Base-by-base conservation (phyloP, 2,888 invertebrate species). In the Cheilosia vernalis region DNA sequence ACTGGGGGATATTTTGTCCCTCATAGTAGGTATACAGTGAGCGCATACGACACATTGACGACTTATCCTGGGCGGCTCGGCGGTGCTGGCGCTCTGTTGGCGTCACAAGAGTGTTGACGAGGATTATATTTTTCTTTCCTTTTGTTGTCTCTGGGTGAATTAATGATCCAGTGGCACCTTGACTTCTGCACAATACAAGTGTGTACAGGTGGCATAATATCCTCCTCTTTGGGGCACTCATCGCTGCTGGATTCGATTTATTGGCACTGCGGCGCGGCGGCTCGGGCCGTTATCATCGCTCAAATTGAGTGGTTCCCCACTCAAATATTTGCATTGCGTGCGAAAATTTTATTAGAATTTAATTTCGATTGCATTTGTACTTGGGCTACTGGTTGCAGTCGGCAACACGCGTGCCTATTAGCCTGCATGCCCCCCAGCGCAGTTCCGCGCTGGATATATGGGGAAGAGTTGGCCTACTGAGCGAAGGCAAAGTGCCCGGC, bases 291-390 rank as follows among this genome's bases (percentile, higher is more conserved):
- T 85, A 85, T 85, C 81, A 81, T 72, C 66, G 72, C 76, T 85
- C 81, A 85, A 81, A 61, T 85, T 85, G 80, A 85, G 81, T 85
- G 81, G 80, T 61, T 55, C 76, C 67, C 85, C 81, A 85, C 76
- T 85, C 81, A 76, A 85, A 81, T 81, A 81, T 85, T 85, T 77
- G 76, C 79, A 87, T 90, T 88, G 89, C 89, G 89, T 90, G 90
- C 89, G 88, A 89, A 89, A 90, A 89, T 89, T 89, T 89, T 89
- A 90, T 89, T 90, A 88, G 88, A 90, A 89, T 87, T 89, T 89
- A 85, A 85, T 85, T 81, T 77, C 72, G 85, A 85, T 77, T 85
- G 80, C 85, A 85, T 76, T 80, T 49, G 60, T 70, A 49, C 42
- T 44, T 17, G 13, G 27, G 85, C 80, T 80, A 80, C 85, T 66